A percentile compares a stretch with the other conserved stretches of the same genome.
Evolutionary conservation across 2,113 vertebrate species (phyloP).

Genomic region (Eudorcas thomsonii): DNA sequence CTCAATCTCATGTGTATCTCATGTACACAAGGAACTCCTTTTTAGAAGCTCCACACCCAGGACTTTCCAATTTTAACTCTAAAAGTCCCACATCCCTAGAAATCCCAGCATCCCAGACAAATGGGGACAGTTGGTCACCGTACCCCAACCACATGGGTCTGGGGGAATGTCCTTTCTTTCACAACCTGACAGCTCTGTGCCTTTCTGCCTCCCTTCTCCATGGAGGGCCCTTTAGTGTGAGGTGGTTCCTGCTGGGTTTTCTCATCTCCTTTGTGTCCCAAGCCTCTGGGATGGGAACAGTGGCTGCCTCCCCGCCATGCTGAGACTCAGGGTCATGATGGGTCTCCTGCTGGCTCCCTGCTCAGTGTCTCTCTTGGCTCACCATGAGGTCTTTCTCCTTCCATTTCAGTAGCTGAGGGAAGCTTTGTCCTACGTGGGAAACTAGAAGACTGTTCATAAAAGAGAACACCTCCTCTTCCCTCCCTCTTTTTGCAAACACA

Average conservation of each 20-base stretch:
- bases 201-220: background rate
- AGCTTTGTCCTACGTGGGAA: background rate
- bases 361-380: background rate
- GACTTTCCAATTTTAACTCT: background rate
- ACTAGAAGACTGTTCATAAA: background rate
- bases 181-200: background rate
- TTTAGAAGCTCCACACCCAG: background rate
- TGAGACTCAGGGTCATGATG: background rate
- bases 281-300: accelerated
- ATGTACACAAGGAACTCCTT: background rate
- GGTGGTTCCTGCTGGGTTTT: background rate
- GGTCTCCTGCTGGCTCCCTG: background rate
- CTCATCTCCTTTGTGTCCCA: background rate
- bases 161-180: accelerated
- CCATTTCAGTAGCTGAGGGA: background rate
- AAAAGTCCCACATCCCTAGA: background rate
- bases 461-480: background rate
- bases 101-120: background rate
- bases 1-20: background rate
- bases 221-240: background rate
- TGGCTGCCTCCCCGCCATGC: background rate
- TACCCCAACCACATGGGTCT: background rate
- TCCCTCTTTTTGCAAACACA: background rate
- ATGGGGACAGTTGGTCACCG: background rate
- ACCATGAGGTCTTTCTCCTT: background rate